Evolutionary conservation across 2,888 invertebrate species (phyloP), one percentile per base, ranked within the genome.

Genomic region (Lepidocyrtoides sp.): DNA sequence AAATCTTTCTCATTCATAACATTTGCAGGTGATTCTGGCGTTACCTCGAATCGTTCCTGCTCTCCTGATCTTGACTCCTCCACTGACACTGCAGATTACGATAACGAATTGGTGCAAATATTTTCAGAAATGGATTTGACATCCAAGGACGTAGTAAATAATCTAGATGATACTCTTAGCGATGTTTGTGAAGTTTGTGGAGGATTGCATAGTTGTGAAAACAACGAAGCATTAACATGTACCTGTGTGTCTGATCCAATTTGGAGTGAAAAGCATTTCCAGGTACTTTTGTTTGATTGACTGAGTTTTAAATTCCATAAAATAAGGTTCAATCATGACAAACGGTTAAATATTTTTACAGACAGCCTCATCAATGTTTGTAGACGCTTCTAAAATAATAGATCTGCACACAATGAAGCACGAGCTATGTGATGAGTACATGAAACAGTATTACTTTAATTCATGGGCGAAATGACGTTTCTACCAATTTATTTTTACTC

Each of bases 181-280:
- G 86, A 87, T 17, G 63, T 87, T 23, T 87, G 89, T 89, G 83
- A 89, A 0, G 17, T 63, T 23, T 89, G 89, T 23, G 75, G 83
- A 23, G 83, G 89, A 12, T 29, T 83, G 0, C 1, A 8, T 29
- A 57, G 36, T 17, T 4, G n/a, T 14, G 32, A 20, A 2, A 29
- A 20, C 26, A 69, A 54, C 4, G 83, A 72, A 5, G 29, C n/a
- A 12, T 23, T 83, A 8, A 17, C 5, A 10, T 89, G 89, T 17
- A 36, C 72, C 14, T 89, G 89, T 17, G 26, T 77, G 12, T 36
- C 75, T 1, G 72, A 83, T 26, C 60, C 60, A 57, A 41, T 89
- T 12, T 89, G 82, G 82, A 44, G 57, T 32, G 83, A 26, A 51
- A 57, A 29, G 12, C 7, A n/a, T 10, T 54, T 69, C 0, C 36